Evolutionary conservation across 2,113 vertebrate species (phyloP).

Genomic region (Anhinga rufa): DNA sequence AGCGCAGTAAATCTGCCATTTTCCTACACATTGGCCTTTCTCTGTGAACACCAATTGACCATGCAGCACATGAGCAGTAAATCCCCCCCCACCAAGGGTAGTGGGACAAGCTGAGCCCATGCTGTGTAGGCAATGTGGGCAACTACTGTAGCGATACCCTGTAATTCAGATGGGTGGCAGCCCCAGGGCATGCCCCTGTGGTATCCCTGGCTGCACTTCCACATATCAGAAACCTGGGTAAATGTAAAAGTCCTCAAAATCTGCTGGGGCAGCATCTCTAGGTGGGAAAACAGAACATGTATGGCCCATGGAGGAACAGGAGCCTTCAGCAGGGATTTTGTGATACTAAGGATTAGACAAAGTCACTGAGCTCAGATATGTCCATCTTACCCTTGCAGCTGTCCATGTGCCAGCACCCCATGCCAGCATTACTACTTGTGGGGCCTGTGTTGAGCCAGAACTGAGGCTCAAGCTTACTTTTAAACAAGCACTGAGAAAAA

Average conservation of each 20-base stretch:
- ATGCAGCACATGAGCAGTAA: neutral
- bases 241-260: neutral
- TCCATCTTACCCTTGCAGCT: neutral
- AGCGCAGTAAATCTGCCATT: slow-evolving; percentile 32
- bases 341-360: neutral
- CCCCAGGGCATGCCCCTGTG: fast-evolving
- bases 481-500: neutral
- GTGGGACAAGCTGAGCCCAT: neutral
- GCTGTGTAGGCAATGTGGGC: neutral
- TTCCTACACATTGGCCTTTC: neutral
- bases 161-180: neutral
- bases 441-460: neutral
- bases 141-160: neutral
- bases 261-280: neutral
- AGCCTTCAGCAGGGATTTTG: neutral
- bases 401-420: neutral
- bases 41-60: neutral
- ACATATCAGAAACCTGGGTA: neutral
- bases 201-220: neutral
- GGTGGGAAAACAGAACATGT: neutral
- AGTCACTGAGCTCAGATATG: neutral
- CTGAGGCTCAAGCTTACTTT: neutral
- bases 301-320: fast-evolving
- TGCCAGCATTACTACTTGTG: neutral
- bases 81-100: neutral